These are phyloP conservation scores for Muscidifurax raptorellus DNA, from an alignment of 1,140 invertebrate genomes.

Conservation along the genomic window DNA sequence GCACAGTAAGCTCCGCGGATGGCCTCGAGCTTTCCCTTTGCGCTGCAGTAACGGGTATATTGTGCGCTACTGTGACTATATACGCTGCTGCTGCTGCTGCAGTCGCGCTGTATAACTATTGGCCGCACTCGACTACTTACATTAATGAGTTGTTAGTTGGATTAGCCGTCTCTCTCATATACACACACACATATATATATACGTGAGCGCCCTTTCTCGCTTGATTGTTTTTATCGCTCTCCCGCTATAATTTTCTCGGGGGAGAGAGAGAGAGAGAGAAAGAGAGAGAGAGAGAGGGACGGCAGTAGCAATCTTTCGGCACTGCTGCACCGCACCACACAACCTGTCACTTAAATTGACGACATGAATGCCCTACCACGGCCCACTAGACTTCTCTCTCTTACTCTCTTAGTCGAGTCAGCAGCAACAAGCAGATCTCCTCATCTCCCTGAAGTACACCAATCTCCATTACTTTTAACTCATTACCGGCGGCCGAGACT, in stretches of 20 bases:
- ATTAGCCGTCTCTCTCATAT: constrained; percentile 18
- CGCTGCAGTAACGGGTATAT: not conserved
- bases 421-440: constrained; percentile 37
- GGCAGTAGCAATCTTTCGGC: constrained; percentile 4
- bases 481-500: constrained; percentile 31
- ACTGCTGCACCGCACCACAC: not conserved
- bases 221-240: constrained; percentile 9
- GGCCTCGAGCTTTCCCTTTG: not conserved
- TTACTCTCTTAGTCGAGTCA: not conserved
- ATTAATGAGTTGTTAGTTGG: constrained; percentile 65
- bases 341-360: constrained; percentile 30
- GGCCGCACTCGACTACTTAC: constrained; percentile 62
- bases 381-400: not conserved
- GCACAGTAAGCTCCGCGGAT: not conserved
- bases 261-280: not conserved
- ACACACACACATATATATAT: not conserved
- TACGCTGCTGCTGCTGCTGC: not conserved
- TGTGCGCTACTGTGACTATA: not conserved
- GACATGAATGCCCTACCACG: not conserved
- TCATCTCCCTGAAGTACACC: constrained; percentile 31
- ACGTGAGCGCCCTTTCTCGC: not conserved
- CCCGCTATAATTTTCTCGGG: not conserved
- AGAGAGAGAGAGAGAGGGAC: not conserved
- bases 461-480: constrained; percentile 49
- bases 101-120: constrained; percentile 33